phyloP scores from a whole-genome alignment of 1,140 invertebrate species.

The Mamestra configurata region DNA sequence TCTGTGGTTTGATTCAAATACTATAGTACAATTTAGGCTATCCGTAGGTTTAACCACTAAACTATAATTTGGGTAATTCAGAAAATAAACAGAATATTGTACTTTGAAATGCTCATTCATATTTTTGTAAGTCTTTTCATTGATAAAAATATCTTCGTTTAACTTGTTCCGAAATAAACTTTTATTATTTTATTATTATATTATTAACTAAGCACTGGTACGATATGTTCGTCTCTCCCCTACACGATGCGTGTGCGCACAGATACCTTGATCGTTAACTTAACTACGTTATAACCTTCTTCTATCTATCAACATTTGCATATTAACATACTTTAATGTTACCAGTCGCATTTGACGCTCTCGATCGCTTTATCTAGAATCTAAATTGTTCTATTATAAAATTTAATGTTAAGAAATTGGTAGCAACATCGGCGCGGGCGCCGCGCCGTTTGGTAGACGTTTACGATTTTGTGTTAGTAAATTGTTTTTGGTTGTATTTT shows the following conservation, averaged over 20 bases:
- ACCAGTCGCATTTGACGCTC: slow-evolving; percentile 68
- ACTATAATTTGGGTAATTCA: too few species aligned
- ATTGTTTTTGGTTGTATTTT: slow-evolving; percentile 2
- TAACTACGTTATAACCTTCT: slow-evolving; percentile 72
- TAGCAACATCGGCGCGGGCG: neutral
- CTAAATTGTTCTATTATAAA: slow-evolving; percentile 62
- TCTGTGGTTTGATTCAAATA: too few species aligned
- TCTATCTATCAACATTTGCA: slow-evolving; percentile 75
- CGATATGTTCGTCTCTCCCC: too few species aligned
- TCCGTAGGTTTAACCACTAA: too few species aligned
- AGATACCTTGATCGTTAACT: slow-evolving; percentile 63
- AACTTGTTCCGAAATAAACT: too few species aligned
- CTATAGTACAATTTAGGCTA: too few species aligned
- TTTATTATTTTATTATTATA: too few species aligned
- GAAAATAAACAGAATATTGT: too few species aligned
- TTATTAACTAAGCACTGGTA: too few species aligned
- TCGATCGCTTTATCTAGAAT: slow-evolving; percentile 76
- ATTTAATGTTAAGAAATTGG: slow-evolving; percentile 49
- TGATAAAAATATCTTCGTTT: too few species aligned
- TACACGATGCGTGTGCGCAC: slow-evolving; percentile 54
- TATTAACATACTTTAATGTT: slow-evolving; percentile 74
- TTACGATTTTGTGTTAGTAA: neutral
- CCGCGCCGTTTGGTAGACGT: neutral
- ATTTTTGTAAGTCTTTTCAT: too few species aligned
- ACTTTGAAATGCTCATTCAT: too few species aligned